Base-by-base conservation (phyloP, 2,888 invertebrate genomes). In the Drosophila affinis region DNA sequence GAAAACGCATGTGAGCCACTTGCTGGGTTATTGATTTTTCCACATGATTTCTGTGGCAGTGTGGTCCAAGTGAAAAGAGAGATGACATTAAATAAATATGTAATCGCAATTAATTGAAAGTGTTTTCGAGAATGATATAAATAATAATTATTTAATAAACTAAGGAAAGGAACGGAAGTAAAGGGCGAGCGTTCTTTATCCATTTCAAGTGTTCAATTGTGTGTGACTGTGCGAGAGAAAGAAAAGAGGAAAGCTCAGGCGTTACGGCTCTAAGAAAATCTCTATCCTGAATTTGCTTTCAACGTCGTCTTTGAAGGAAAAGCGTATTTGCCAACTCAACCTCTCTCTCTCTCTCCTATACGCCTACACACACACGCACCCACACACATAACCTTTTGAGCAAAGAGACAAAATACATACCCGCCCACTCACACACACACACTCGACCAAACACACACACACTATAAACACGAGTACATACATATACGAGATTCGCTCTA, bases 221-320 rank as follows among this genome's bases (percentile, higher is more conserved):
- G 63, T 45, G 60, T 58, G 48, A n/a, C 27, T 53, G 55, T 55
- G 63, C n/a, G 69, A 54, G 76, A 57, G 46, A 27, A 53, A 49
- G 62, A n/a, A 21, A 78, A 59, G 77, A 69, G 71, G 70, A 84
- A 82, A 87, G 85, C 87, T 79, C 67, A 27, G 21, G 62, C 29
- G 32, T 10, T 72, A 73, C 56, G 62, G 69, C 72, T 72, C 72
- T 72, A 79, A 89, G 89, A 86, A 86, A 86, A 89, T 86, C 89
- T 86, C 86, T 86, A 86, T 86, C 87, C 86, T 82, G 83, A 88
- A 78, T 89, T 86, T 83, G 75, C 75, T 81, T 86, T 77, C 69
- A 75, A 79, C 74, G 79, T 85, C 76, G 82, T 85, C 79, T 83
- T 68, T 51, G 74, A 67, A 72, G 75, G 63, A 86, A 76, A 78